Conservation (phyloP, 1,140 invertebrate species). For the Drosophila carrolli region DNA sequence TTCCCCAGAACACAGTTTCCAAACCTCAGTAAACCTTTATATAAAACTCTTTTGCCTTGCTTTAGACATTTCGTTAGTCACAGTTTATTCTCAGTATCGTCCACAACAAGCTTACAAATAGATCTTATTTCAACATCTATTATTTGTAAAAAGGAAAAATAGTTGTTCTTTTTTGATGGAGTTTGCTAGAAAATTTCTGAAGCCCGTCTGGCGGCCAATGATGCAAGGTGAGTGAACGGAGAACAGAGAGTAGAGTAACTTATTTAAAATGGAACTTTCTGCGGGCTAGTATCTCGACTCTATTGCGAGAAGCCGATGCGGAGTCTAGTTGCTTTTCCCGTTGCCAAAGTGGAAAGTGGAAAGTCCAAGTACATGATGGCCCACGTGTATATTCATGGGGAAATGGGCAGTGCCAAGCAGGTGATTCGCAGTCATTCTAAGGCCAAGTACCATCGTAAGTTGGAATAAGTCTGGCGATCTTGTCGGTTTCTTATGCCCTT, state of each 20-base stretch:
- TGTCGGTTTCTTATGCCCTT: not conserved
- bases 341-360: conserved; percentile 27
- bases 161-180: conserved; percentile 36
- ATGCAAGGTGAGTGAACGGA: conserved; percentile 9
- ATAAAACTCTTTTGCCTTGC: not conserved
- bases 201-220: conserved; percentile 40
- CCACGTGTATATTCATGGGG: conserved; percentile 59
- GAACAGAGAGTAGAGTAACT: too few species aligned
- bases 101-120: conserved; percentile 1
- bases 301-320: conserved; percentile 22
- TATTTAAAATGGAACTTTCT: not conserved
- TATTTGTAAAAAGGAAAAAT: not conserved
- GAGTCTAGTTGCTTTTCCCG: conserved; percentile 25
- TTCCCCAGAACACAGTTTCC: not conserved
- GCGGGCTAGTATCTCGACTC: conserved; percentile 17
- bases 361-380: conserved; percentile 58
- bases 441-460: conserved; percentile 62
- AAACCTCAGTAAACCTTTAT: not conserved
- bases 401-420: conserved; percentile 33
- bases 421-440: conserved; percentile 38
- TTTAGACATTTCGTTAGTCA: not conserved
- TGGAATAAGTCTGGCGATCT: not conserved
- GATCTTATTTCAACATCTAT: not conserved
- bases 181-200: conserved; percentile 29
- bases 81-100: not conserved